A percentile compares a stretch with the other conserved stretches of the same genome.
Evolutionary conservation across 2,888 invertebrate species (phyloP).

Genomic region (Pollenia angustigena): DNA sequence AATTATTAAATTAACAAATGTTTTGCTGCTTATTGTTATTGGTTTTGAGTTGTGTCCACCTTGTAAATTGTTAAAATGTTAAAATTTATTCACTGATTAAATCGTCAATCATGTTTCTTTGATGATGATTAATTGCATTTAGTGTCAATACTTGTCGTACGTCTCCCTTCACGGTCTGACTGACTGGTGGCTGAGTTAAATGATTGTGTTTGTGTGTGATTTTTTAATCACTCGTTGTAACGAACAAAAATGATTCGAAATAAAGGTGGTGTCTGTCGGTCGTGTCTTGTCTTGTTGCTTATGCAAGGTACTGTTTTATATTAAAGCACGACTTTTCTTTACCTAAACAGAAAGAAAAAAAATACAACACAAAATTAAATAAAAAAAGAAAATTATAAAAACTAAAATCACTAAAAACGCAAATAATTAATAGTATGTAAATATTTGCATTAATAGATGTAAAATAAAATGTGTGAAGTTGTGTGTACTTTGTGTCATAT

Average conservation of each 20-base stretch:
- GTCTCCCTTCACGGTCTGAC: conserved; percentile 61
- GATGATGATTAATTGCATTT: conserved; percentile 75
- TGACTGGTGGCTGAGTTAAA: conserved; percentile 12
- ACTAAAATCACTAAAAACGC: conserved; percentile 26
- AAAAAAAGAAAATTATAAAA: conserved; percentile 22
- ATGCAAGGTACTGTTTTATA: conserved; percentile 58
- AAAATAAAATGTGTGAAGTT: conserved; percentile 38
- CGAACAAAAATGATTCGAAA: conserved; percentile 17
- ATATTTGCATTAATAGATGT: conserved; percentile 56
- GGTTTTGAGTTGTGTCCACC: conserved; percentile 49
- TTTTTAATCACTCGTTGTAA: conserved; percentile 50
- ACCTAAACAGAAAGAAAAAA: conserved; percentile 14
- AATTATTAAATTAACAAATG: conserved; percentile 56
- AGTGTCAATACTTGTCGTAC: conserved; percentile 73
- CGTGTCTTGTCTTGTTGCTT: conserved; percentile 8
- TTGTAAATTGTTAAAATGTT: conserved; percentile 51
- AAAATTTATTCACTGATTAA: conserved; percentile 71
- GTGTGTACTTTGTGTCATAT: conserved; percentile 61
- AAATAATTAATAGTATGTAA: conserved; percentile 41
- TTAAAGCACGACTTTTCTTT: conserved; percentile 64
- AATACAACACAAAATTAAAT: conserved; percentile 4
- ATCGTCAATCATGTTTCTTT: conserved; percentile 72
- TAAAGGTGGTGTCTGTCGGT: conserved; percentile 41
- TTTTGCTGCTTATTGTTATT: conserved; percentile 31
- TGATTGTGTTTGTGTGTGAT: conserved; percentile 48